Percentiles rank a stretch among this genome's conserved stretches.
phyloP scores from a whole-genome alignment of 2,113 vertebrate species.

The Cyphomyrus discorhynchus region DNA sequence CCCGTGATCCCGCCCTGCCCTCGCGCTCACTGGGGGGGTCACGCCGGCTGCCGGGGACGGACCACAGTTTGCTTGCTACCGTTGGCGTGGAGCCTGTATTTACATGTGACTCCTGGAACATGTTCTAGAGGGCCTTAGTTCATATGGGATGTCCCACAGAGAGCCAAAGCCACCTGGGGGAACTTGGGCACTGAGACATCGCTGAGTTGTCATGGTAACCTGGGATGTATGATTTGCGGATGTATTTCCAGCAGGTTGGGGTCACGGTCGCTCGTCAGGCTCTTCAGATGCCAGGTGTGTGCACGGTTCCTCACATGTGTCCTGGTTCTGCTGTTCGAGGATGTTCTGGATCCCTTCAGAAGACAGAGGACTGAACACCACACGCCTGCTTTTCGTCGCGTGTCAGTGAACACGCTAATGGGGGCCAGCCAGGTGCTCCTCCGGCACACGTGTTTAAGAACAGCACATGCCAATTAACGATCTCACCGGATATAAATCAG shows the following conservation, averaged over 20 bases:
- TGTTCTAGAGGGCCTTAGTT: conserved; percentile 4
- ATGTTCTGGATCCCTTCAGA: conserved; percentile 18
- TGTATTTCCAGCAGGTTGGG: neutral
- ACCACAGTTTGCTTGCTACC: conserved; percentile 18
- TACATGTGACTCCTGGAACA: conserved; percentile 22
- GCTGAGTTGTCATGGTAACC: conserved; percentile 16
- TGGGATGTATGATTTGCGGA: neutral
- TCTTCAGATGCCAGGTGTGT: conserved; percentile 24
- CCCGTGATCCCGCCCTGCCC: neutral
- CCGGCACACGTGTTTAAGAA: neutral
- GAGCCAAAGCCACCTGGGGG: conserved; percentile 28
- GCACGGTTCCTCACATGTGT: neutral
- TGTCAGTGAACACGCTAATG: neutral
- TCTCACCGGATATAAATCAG: neutral
- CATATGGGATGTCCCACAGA: neutral
- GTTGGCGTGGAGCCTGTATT: conserved; percentile 5
- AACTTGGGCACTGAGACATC: conserved; percentile 2
- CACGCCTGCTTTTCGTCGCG: neutral
- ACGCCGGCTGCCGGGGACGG: neutral
- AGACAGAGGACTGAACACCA: conserved; percentile 1
- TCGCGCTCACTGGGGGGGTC: neutral
- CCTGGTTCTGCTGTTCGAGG: neutral
- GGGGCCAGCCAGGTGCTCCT: neutral
- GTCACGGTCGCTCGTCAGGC: conserved; percentile 17
- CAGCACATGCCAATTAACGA: neutral